Percentiles rank a stretch among this genome's conserved stretches.
These are phyloP conservation scores for Herpetotheres cachinnans DNA, from an alignment of 2,113 vertebrate species.

Conservation along the genomic window DNA sequence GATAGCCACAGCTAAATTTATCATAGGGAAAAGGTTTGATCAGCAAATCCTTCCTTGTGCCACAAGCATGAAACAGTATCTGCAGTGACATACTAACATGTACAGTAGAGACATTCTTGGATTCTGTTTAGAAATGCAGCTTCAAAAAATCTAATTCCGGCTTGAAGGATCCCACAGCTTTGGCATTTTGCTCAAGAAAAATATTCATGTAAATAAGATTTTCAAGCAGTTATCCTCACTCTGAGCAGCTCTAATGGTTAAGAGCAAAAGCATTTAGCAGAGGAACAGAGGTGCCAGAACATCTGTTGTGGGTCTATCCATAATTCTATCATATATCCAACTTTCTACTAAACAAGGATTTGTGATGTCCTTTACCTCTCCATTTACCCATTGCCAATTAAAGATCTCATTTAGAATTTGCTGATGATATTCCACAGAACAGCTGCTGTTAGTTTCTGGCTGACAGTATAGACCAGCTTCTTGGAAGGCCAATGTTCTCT, in stretches of 20 bases:
- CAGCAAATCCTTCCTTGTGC: background rate
- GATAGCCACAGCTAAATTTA: background rate
- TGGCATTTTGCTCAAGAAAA: background rate
- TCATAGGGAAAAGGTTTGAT: background rate
- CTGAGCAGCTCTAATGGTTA: background rate
- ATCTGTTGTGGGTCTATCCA: background rate
- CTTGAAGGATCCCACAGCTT: background rate
- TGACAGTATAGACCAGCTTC: background rate
- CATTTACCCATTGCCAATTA: background rate
- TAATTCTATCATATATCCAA: background rate
- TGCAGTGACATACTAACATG: background rate
- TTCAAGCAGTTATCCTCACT: background rate
- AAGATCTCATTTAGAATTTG: background rate
- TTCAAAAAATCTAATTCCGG: background rate
- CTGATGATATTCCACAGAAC: background rate
- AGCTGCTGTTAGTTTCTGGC: slow-evolving; percentile 43
- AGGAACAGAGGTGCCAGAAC: background rate
- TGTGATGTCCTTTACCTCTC: background rate
- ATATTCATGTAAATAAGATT: background rate
- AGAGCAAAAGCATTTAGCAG: background rate
- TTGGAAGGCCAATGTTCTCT: slow-evolving; percentile 28
- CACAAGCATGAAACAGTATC: background rate
- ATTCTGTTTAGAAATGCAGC: background rate
- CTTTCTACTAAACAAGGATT: background rate
- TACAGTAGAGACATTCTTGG: background rate